A percentile compares a stretch with the other conserved stretches of the same genome.
Evolutionary conservation across 2,888 invertebrate species (phyloP).

Genomic region (Drosophila atroscutellata): DNA sequence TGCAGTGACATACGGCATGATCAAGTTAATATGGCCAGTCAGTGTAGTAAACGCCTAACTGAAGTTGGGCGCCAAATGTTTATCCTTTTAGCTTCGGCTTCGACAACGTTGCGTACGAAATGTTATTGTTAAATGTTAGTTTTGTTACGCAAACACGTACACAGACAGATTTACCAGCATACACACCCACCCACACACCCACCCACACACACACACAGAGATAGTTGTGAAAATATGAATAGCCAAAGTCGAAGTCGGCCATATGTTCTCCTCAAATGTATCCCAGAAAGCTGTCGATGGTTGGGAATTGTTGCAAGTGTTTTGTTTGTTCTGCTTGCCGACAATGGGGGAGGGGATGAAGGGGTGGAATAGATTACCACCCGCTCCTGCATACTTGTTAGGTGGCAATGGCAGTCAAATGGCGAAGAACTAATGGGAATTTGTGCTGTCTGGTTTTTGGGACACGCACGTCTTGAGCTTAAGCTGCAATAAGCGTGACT

Average conservation of each 20-base stretch:
- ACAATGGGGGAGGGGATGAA: background rate
- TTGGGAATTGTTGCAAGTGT: slow-evolving; percentile 20
- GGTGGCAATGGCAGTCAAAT: slow-evolving; percentile 41
- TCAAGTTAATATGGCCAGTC: background rate
- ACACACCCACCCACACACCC: slow-evolving; percentile 15
- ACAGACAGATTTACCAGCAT: slow-evolving; percentile 34
- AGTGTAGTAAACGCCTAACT: slow-evolving; percentile 27
- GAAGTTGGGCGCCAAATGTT: slow-evolving; percentile 62
- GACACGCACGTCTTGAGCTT: slow-evolving; percentile 67
- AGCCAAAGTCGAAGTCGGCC: slow-evolving; percentile 76
- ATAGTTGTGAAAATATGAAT: slow-evolving; percentile 68
- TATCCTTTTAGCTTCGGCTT: slow-evolving; percentile 73
- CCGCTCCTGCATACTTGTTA: background rate
- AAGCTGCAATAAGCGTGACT: slow-evolving; percentile 66
- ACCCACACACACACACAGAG: background rate
- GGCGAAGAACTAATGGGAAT: slow-evolving; percentile 75
- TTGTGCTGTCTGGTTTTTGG: slow-evolving; percentile 60
- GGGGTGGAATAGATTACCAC: background rate
- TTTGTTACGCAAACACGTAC: slow-evolving; percentile 75
- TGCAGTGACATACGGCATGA: background rate
- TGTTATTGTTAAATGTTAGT: slow-evolving; percentile 80
- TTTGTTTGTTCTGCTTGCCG: slow-evolving; percentile 8
- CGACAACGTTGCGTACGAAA: slow-evolving; percentile 72
- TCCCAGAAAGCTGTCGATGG: slow-evolving; percentile 64
- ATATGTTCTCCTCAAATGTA: slow-evolving; percentile 74